Base-by-base conservation (phyloP, 2,888 invertebrate genomes). In the Ctena decussata region DNA sequence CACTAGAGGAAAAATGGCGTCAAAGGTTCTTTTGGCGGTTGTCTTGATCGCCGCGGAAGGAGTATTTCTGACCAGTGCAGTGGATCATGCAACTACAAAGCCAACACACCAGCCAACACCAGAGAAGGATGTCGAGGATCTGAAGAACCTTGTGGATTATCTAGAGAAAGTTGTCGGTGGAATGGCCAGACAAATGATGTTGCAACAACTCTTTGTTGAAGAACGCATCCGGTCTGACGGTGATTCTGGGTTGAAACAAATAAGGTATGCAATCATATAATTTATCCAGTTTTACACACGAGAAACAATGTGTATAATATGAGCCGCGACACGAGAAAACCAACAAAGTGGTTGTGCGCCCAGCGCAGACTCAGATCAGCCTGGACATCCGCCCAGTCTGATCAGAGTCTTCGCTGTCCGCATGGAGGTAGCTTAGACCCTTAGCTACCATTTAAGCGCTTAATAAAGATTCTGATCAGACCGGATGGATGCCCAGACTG, bases 131-230 rank as follows among this genome's bases (percentile, higher is more conserved):
- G 15, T 41, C 6, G 49, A 49, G 3, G 30, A 12, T 27, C 41
- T 77, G 8, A 57, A 41, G 44, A 73, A 46, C 24, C 73, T 73
- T 30, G 37, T 82, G 27, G 30, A 41, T 3, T 44, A 53, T 30
- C 57, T 87, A 15, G 76, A 85, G 70, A 65, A 81, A 24, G 74
- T 86, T 24, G 30, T 91, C 12, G 73, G 73, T 44, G 77, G 69
- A 69, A 80, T 93, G 21, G 73, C 90, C 1, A 79, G 92, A 39
- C 93, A 93, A 74, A 74, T 93, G 72, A 93, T 93, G 90, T 78
- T 92, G 37, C 93, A 93, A 77, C 93, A 93, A 71, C 79, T 93
- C 57, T 91, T 89, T 85, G 89, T 92, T n/a, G 89, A 94, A 44
- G 91, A 92, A 80, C 74, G 89, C 27, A 86, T 91, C n/a, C 85